phyloP scores from a whole-genome alignment of 2,797 vertebrate genomes.

The Hippopotamyrus pictus region DNA sequence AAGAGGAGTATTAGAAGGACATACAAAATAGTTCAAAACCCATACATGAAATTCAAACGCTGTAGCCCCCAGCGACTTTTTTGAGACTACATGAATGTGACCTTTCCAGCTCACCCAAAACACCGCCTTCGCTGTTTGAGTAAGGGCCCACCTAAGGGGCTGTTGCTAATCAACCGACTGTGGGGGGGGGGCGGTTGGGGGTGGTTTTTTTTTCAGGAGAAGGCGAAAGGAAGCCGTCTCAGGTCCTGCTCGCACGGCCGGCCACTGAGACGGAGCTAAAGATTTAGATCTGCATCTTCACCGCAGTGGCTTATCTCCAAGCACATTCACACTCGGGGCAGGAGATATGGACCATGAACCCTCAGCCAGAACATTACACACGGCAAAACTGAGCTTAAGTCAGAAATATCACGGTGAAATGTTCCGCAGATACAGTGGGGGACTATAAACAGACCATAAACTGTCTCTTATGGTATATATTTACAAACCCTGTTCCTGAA shows the following conservation, averaged over 20 bases:
- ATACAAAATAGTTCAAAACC: background rate
- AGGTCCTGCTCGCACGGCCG: background rate
- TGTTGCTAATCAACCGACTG: background rate
- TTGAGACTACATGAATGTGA: background rate
- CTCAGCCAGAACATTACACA: background rate
- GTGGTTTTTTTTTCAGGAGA: no score
- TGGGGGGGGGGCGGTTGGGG: background rate
- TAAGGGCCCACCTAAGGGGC: background rate
- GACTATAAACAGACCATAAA: background rate
- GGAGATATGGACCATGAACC: background rate
- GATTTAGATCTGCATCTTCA: background rate
- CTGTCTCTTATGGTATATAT: background rate
- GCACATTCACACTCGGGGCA: background rate
- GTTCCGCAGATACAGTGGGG: no score
- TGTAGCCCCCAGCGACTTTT: background rate
- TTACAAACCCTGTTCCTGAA: background rate
- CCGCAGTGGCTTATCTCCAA: background rate
- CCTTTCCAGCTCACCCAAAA: background rate
- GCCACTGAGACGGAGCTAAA: background rate
- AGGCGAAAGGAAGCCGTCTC: background rate
- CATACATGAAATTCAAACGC: background rate
- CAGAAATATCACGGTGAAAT: background rate
- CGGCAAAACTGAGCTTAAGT: background rate
- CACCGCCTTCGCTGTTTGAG: background rate
- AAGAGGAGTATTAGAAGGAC: background rate